A percentile compares a stretch with the other conserved stretches of the same genome.
These are phyloP conservation scores for Cheumatopsyche charites DNA, from an alignment of 1,140 invertebrate genomes.

Conservation along the genomic window DNA sequence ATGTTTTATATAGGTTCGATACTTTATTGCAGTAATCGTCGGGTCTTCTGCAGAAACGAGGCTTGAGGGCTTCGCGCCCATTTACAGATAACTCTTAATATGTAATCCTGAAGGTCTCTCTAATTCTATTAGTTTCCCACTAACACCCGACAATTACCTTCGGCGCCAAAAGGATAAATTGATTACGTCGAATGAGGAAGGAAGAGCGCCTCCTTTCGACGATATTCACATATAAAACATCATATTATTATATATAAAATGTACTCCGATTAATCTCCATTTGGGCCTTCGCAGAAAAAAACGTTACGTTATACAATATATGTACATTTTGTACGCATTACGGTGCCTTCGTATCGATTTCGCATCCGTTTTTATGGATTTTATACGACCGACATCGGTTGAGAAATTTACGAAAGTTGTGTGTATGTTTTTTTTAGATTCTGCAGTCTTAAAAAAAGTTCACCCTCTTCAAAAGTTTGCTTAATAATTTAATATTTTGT, in stretches of 20 bases:
- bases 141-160: conserved; percentile 6
- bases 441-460: background rate
- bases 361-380: no score
- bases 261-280: no score
- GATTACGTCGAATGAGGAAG: conserved; percentile 6
- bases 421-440: background rate
- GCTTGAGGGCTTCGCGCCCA: background rate
- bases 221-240: no score
- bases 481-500: background rate
- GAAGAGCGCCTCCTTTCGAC: background rate
- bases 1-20: background rate
- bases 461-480: background rate
- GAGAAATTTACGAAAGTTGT: background rate
- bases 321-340: no score
- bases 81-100: background rate
- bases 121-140: conserved; percentile 17
- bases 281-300: no score
- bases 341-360: no score
- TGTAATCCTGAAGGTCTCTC: background rate
- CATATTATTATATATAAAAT: no score
- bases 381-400: no score
- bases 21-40: conserved; percentile 12
- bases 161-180: conserved; percentile 14
- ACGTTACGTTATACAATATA: no score
- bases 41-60: background rate